Conservation (phyloP, 2,888 invertebrate genomes). For the Seira sanloemensis region DNA sequence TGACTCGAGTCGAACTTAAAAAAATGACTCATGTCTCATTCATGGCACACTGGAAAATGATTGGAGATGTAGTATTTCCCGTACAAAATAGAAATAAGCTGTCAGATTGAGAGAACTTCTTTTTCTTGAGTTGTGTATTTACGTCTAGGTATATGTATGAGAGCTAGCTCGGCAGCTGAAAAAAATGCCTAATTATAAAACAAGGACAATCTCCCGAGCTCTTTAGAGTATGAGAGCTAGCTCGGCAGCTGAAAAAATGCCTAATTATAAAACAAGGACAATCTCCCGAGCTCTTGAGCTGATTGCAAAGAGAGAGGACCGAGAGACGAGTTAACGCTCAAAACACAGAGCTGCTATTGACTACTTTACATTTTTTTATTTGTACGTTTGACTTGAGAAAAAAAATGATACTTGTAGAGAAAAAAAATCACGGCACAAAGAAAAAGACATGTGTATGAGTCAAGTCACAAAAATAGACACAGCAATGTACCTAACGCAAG, state of each 20-base stretch:
- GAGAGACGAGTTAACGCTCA: not conserved
- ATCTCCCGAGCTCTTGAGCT: not conserved
- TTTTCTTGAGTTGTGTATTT: not conserved
- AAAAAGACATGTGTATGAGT: not conserved
- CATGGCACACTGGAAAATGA: not conserved
- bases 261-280: constrained; percentile 54
- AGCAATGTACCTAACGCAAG: not conserved
- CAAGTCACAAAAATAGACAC: constrained; percentile 39
- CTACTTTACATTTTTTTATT: not conserved
- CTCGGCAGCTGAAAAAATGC: not conserved
- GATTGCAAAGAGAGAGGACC: not conserved
- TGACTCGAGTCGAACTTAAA: not conserved
- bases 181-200: constrained; percentile 44
- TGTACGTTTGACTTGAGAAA: not conserved
- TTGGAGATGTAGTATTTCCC: no score
- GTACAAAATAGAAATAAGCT: not conserved
- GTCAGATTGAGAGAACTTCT: not conserved
- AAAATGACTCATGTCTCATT: not conserved
- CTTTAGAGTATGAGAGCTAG: not conserved
- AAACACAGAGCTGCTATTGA: not conserved
- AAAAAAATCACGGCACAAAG: not conserved
- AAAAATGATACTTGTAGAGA: not conserved
- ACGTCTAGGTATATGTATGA: not conserved
- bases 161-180: not conserved
- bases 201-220: constrained; percentile 33